Evolutionary conservation across 2,797 vertebrate species (phyloP), one percentile per base, ranked within the genome.

Genomic region (Aeoliscus strigatus): DNA sequence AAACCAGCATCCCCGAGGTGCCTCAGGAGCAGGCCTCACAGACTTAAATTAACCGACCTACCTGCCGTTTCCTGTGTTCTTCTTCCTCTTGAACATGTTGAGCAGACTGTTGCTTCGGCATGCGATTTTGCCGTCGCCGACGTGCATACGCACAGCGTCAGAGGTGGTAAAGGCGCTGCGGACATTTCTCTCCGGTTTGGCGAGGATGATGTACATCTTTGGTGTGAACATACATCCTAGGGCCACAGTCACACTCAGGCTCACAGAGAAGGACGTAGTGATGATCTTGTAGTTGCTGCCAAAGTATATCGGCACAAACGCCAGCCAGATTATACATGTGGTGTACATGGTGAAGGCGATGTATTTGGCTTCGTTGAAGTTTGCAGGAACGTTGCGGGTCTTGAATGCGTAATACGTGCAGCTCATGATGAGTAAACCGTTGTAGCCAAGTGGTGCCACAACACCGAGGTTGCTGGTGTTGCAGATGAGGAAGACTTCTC

Each of bases 231-330:
- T 98, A 66, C 96, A 98, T 57, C 96, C 92, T 84, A 98, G 68
- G 0, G 96, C 96, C 36, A 98, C 95, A 0, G 96, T 98, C 51
- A 97, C 94, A 0, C 96, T 98, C 59, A 98, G 89, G 82, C 96
- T 98, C 17, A 98, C 96, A 0, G 94, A 97, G 57, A 98, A 98
- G 48, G 94, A 97, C 1, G 94, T 99, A 2, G 96, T 98, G 84
- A 99, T 97, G 84, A 98, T 98, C 86, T 99, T 98, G 86, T 99
- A 99, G 88, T 98, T 97, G 90, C 93, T 95, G 57, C 96, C 96
- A 0, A 99, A 99, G 79, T 99, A 98, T 71, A 98, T 98, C 2
- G 96, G 96, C 62, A 97, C 94, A 11, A 98, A 98, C 9, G 96
- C 96, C 58, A 98, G 86, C 96, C 96, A 98, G 73, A 98, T 97